Evolutionary conservation across 2,113 vertebrate species (phyloP), one percentile per base, ranked within the genome.

Genomic region (Pica pica): DNA sequence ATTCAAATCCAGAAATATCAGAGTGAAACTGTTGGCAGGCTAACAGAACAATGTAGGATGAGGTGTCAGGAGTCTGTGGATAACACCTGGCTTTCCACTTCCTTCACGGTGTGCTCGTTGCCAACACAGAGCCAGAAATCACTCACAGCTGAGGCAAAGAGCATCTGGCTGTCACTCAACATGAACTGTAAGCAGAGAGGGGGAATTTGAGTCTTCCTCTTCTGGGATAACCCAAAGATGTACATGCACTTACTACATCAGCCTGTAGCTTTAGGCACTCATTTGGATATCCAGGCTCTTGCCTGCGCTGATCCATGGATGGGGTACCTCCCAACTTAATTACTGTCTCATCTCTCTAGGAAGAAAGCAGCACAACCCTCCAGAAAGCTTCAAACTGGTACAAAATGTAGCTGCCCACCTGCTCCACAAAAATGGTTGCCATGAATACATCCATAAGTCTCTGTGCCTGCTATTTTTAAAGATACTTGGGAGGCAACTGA

Each of bases 81-180:
- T 74, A 93, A 94, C 94, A 96, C 94, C 94, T 96, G 95, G 93
- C 87, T 86, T 91, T 94, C 78, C 78, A 93, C 82, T 94, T 94
- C 93, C 91, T 79, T 74, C 76, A 83, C 59, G 21, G 8, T 57
- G 53, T 13, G 1, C 83, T 84, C 1, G 0, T 74, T 87, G 77
- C 83, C 89, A 93, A 7, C 68, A 56, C 16, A 0, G n/a, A 79
- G 93, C 82, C 84, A 96, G 95, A 60, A 87, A 94, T 92, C 89
- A 42, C 41, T 90, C 90, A 26, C 71, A 76, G 30, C 35, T 0
- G 0, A 83, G 70, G 83, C 63, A 55, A 83, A 80, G 85, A 93
- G 82, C 95, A 96, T 18, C 82, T 87, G 74, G 82, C 59, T 94
- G 79, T 87, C 94, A 87, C 79, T 92, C 88, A 81, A 11, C 88